phyloP scores from a whole-genome alignment of 2,888 invertebrate species.

The Drosophila peninsularis region DNA sequence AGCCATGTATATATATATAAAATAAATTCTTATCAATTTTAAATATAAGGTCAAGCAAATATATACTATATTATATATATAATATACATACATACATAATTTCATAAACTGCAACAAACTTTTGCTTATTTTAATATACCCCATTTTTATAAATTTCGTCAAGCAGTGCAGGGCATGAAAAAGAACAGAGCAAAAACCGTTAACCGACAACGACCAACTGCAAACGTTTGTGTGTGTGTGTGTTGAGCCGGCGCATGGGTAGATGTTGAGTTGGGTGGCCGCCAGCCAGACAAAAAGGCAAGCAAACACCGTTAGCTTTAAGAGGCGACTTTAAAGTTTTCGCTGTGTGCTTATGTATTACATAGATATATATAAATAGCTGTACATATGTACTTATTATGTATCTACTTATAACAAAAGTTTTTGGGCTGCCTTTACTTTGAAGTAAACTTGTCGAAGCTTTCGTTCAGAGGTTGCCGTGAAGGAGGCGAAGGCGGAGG shows the following conservation, averaged over 20 bases:
- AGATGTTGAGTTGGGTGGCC: conserved; percentile 9
- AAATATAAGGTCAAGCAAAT: too few relatives aligned
- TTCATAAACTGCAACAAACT: background rate
- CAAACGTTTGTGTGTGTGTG: conserved; percentile 8
- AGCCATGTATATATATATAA: too few relatives aligned
- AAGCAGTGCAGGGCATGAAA: conserved; percentile 26
- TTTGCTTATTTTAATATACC: background rate
- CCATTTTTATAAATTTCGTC: background rate
- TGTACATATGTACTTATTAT: conserved; percentile 9
- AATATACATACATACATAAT: background rate
- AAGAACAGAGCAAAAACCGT: conserved; percentile 34
- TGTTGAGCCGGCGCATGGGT: conserved; percentile 5
- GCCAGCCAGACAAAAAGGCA: conserved; percentile 14
- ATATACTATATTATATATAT: too few relatives aligned
- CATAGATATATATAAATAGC: conserved; percentile 6
- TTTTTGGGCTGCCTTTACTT: conserved; percentile 41
- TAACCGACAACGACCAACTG: conserved; percentile 31
- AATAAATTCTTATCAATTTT: too few relatives aligned
- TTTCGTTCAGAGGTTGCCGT: conserved; percentile 35
- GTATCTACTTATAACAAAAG: conserved; percentile 46
- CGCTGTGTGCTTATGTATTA: conserved; percentile 6
- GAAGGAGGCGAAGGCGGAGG: conserved; percentile 5
- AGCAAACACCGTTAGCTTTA: conserved; percentile 36
- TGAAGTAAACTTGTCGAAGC: conserved; percentile 62
- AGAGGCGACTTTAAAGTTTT: conserved; percentile 59